Base-by-base conservation (phyloP, 2,113 vertebrate species). In the Callocephalon fimbriatum region DNA sequence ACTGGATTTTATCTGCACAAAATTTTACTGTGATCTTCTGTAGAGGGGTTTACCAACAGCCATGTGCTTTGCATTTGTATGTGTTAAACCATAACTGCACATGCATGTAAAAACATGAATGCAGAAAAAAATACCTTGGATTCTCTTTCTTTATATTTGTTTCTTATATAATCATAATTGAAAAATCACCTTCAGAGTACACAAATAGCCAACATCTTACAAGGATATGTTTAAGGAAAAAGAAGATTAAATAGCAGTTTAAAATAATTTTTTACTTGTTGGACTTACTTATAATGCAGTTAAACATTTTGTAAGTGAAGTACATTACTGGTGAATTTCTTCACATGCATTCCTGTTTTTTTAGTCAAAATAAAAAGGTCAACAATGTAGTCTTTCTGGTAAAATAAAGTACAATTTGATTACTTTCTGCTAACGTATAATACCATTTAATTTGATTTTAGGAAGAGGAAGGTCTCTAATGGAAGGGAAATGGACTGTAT, bases 391-490 rank as follows among this genome's bases (percentile, higher is more conserved):
- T 87, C 32, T 75, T 94, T 89, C 47, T 93, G 61, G 58, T 94
- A 89, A 68, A 95, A 94, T 89, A 82, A 94, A 86, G 44, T 89
- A 89, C 65, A 81, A 85, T 93, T 78, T 90, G 56, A 95, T 96
- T 94, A 65, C 48, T 85, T 91, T 86, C 48, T 81, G 13, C 77
- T 94, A 89, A 91, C 85, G 44, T 53, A 61, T 81, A 94, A 87
- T 87, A 50, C 12, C 12, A 26, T 78, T 87, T 94, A 93, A 91
- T 96, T 94, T 93, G 65, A 94, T 96, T 96, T 95, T 87, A 91
- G 38, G 27, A 78, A 48, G 51, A 91, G 58, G 56, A 92, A 56
- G 25, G 65, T 45, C 73, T 93, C 68, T 96, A 94, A 85, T 88
- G 66, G 78, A 79, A 90, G 54, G 81, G 74, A 96, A 94, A 88